Evolutionary conservation across 2,113 vertebrate genomes (phyloP).

Genomic region (Platanista minor): DNA sequence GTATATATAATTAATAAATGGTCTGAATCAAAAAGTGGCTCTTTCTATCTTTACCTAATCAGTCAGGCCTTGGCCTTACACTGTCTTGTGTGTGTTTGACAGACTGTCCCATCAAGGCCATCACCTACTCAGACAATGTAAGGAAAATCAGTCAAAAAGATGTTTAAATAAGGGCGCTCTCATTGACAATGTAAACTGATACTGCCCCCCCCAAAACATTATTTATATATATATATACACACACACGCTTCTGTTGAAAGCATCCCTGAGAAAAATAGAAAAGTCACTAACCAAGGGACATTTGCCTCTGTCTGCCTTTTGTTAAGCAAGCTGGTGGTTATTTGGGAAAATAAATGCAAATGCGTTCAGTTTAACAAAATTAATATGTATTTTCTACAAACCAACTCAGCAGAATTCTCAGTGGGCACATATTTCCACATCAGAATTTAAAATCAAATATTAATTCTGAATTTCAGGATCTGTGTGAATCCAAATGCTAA

Average conservation of each 20-base stretch:
- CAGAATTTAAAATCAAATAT: slow-evolving; percentile 43
- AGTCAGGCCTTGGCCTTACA: not conserved
- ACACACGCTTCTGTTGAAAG: not conserved
- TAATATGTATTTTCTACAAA: slow-evolving; percentile 53
- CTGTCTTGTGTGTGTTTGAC: not conserved
- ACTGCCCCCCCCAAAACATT: not conserved
- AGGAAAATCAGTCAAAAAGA: not conserved
- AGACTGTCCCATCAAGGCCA: not conserved
- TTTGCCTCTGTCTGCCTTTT: not conserved
- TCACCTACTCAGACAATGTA: not conserved
- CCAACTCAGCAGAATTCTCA: slow-evolving; percentile 26
- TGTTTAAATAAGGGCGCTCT: not conserved
- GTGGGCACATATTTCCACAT: slow-evolving; percentile 3
- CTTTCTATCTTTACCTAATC: not conserved
- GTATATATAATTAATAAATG: not conserved
- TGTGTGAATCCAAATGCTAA: not conserved
- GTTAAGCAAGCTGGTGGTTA: slow-evolving; percentile 9
- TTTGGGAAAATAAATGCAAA: slow-evolving; percentile 44
- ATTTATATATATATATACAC: not conserved
- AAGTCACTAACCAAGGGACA: not conserved
- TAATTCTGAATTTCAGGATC: not conserved
- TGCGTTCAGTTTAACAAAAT: slow-evolving; percentile 41
- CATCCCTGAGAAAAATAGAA: not conserved
- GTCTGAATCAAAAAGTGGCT: not conserved
- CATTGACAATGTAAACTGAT: not conserved